These are phyloP conservation scores for Pheosia gnoma DNA, from an alignment of 2,888 invertebrate genomes.

Conservation along the genomic window DNA sequence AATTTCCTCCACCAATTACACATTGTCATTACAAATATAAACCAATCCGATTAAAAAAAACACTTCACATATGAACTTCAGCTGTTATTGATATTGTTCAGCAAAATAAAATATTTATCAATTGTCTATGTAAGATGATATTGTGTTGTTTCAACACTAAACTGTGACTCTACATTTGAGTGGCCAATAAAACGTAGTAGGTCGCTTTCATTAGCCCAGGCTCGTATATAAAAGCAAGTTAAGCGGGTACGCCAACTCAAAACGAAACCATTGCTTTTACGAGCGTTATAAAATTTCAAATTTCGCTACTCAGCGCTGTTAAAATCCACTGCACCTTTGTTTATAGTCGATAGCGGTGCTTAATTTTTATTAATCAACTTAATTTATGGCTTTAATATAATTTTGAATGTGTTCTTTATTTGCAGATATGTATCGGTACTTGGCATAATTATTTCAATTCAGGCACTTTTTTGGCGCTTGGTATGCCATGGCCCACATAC, in stretches of 20 bases:
- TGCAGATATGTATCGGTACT: not conserved
- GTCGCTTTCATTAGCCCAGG: slow-evolving; percentile 71
- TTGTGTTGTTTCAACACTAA: slow-evolving; percentile 39
- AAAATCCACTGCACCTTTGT: slow-evolving; percentile 43
- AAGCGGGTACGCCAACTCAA: slow-evolving; percentile 60
- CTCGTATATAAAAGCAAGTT: slow-evolving; percentile 66
- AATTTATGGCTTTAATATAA: slow-evolving; percentile 32
- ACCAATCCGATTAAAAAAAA: no score
- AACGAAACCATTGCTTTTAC: slow-evolving; percentile 72
- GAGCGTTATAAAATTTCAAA: slow-evolving; percentile 76
- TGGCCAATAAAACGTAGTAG: slow-evolving; percentile 74
- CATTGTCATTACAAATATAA: no score
- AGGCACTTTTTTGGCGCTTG: no score
- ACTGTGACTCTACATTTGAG: slow-evolving; percentile 55
- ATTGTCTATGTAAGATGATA: slow-evolving; percentile 36
- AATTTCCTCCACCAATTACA: no score
- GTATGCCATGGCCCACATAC: no score
- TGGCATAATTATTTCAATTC: not conserved
- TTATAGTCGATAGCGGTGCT: slow-evolving; percentile 39
- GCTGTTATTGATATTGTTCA: no score
- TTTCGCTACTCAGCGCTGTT: slow-evolving; percentile 64
- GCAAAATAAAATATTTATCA: slow-evolving; percentile 33
- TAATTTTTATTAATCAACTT: slow-evolving; percentile 41
- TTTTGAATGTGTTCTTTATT: not conserved
- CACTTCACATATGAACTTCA: no score